Percentiles rank a stretch among this genome's conserved stretches.
Conservation (phyloP, 2,113 vertebrate genomes). For the rat (Rattus norvegicus) region DNA sequence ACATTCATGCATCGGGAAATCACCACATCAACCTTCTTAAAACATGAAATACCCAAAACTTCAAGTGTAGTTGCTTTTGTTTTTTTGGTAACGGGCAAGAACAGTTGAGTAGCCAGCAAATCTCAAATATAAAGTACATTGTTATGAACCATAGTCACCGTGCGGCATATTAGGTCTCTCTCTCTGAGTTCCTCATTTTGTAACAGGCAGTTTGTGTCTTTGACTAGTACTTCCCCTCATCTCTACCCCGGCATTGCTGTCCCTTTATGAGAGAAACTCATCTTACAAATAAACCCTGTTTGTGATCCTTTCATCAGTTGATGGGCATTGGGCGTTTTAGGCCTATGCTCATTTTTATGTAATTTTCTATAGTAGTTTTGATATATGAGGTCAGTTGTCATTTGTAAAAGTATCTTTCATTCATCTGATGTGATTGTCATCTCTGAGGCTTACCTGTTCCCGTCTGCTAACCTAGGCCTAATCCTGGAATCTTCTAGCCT, state of each 20-base stretch:
- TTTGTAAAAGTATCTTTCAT: not conserved
- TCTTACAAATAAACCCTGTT: not conserved
- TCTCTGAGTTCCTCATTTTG: not conserved
- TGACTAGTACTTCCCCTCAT: not conserved
- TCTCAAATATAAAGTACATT: not conserved
- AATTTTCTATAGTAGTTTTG: conserved; percentile 40
- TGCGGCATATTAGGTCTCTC: not conserved
- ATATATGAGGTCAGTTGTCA: not conserved
- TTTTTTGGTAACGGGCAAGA: not conserved
- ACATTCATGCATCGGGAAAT: not conserved
- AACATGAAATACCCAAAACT: not conserved
- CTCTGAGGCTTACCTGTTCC: no score
- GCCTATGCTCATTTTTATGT: not conserved
- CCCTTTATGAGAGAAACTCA: not conserved
- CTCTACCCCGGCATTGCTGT: no score
- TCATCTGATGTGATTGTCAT: no score
- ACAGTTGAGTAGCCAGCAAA: not conserved
- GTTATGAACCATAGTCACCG: not conserved
- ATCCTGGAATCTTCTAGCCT: no score
- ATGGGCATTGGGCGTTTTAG: not conserved
- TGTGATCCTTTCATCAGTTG: not conserved
- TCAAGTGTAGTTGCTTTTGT: not conserved
- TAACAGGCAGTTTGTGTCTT: not conserved
- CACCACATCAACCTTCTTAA: not conserved
- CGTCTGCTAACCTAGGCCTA: no score